phyloP scores from a whole-genome alignment of 2,888 invertebrate genomes.

The Hemaris fuciformis region DNA sequence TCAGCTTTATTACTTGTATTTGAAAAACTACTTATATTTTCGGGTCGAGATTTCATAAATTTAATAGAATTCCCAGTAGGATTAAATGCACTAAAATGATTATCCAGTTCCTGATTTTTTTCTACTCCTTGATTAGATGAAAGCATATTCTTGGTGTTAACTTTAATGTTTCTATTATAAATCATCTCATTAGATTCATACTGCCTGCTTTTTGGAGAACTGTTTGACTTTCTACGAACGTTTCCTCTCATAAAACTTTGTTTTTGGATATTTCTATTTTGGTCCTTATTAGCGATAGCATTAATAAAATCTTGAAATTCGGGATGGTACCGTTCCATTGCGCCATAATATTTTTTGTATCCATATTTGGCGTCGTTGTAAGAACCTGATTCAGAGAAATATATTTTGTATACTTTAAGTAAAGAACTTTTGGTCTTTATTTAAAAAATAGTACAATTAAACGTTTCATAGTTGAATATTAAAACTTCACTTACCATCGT shows the following conservation, averaged over 20 bases:
- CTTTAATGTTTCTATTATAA: not conserved
- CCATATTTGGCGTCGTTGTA: slow-evolving; percentile 68
- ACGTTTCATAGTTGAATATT: not conserved
- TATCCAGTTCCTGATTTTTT: not conserved
- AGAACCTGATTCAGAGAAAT: slow-evolving; percentile 45
- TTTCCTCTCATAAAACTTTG: not conserved
- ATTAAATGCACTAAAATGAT: not conserved
- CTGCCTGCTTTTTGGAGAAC: too few relatives aligned
- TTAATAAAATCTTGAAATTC: not conserved
- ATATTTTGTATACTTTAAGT: too few relatives aligned
- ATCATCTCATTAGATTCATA: not conserved
- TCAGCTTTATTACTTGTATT: not conserved
- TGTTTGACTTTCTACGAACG: not conserved
- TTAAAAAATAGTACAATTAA: too few relatives aligned
- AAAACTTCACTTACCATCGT: slow-evolving; percentile 55
- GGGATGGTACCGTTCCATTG: slow-evolving; percentile 19
- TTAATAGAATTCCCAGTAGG: too few relatives aligned
- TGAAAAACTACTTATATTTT: not conserved
- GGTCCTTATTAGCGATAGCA: too few relatives aligned
- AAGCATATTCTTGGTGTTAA: not conserved
- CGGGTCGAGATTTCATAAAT: not conserved
- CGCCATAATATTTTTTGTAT: slow-evolving; percentile 46
- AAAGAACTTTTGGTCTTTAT: too few relatives aligned
- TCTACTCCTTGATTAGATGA: not conserved
- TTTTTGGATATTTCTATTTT: not conserved